Conservation (phyloP, 1,140 invertebrate genomes). For the Asbolus verrucosus region DNA sequence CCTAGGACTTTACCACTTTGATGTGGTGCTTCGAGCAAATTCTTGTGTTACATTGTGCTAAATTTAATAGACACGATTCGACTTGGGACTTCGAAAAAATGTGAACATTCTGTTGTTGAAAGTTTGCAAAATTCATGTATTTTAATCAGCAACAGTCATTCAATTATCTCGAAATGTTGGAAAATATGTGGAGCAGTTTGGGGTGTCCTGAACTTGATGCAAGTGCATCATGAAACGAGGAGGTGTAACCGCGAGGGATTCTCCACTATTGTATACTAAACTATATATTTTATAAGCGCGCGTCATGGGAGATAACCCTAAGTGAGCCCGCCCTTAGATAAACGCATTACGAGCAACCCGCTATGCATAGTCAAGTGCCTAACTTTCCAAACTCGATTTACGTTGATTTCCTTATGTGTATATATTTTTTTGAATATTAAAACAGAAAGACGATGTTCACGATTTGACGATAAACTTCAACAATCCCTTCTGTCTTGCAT, state of each 20-base stretch:
- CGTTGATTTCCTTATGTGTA: conserved; percentile 43
- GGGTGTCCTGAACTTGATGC: conserved; percentile 32
- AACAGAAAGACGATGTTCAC: background rate
- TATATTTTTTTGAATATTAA: conserved; percentile 15
- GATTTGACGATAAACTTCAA: too few relatives aligned
- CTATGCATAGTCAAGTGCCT: conserved; percentile 49
- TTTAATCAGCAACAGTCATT: too few relatives aligned
- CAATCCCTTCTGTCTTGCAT: too few relatives aligned
- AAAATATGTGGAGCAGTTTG: conserved; percentile 4
- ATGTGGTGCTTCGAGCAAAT: background rate
- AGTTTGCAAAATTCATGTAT: too few relatives aligned
- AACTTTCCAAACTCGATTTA: conserved; percentile 50
- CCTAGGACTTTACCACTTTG: background rate
- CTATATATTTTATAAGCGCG: conserved; percentile 50
- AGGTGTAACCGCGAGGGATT: conserved; percentile 49
- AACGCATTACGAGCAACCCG: conserved; percentile 50
- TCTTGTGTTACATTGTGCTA: background rate
- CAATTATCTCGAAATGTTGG: too few relatives aligned
- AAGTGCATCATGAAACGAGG: conserved; percentile 42
- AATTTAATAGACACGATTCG: background rate
- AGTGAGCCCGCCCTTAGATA: conserved; percentile 48
- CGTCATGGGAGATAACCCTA: conserved; percentile 50
- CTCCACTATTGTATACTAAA: conserved; percentile 48
- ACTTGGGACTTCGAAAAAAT: background rate
- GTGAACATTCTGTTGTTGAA: too few relatives aligned